A percentile compares a stretch with the other conserved stretches of the same genome.
These are phyloP conservation scores for Alitta virens DNA, from an alignment of 2,888 invertebrate species.

Conservation along the genomic window DNA sequence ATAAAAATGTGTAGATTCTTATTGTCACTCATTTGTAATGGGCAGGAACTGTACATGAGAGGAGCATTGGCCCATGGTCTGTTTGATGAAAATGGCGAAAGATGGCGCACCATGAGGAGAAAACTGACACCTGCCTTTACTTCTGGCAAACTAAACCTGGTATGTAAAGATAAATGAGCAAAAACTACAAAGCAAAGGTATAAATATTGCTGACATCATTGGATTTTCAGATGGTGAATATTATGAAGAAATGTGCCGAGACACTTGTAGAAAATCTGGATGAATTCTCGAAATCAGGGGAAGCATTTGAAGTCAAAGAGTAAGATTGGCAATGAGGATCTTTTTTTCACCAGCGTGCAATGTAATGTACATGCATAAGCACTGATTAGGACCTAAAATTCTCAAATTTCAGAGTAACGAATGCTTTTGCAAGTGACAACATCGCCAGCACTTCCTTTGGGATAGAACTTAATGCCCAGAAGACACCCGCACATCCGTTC, in stretches of 20 bases:
- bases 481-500: not conserved
- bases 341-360: no score
- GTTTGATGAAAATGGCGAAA: not conserved
- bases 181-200: no score
- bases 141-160: not conserved
- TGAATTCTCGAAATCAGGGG: no score
- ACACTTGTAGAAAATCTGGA: no score
- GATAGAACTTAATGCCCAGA: not conserved
- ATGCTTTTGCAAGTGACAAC: not conserved
- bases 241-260: no score
- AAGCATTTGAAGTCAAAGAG: no score
- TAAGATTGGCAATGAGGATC: no score
- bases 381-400: not conserved
- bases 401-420: not conserved
- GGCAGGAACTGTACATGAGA: not conserved
- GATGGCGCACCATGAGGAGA: not conserved
- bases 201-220: no score
- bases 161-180: not conserved
- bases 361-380: no score
- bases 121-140: not conserved
- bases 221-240: no score
- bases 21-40: not conserved
- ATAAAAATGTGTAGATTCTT: no score
- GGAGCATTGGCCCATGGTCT: not conserved
- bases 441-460: slow-evolving; percentile 1